A percentile compares a stretch with the other conserved stretches of the same genome.
These are phyloP conservation scores for Acanthosepion esculentum DNA, from an alignment of 2,888 invertebrate species.

Conservation along the genomic window DNA sequence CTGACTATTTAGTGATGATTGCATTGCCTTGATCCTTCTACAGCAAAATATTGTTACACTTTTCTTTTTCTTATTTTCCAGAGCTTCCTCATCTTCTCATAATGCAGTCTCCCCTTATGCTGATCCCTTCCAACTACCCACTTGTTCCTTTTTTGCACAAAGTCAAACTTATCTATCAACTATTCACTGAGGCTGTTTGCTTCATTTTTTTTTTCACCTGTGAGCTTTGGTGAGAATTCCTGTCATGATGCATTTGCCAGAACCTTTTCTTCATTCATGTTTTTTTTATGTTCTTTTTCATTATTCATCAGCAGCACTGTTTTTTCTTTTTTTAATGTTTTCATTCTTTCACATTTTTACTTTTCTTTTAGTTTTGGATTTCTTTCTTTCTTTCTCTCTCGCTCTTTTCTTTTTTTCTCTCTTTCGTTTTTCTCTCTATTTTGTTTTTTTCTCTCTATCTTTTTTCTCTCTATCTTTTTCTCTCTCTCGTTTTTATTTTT, in stretches of 20 bases:
- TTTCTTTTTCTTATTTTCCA: background rate
- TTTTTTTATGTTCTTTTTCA: background rate
- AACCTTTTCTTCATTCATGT: background rate
- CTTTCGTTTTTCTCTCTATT: no score
- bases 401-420: no score
- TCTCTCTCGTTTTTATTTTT: background rate
- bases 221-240: background rate
- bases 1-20: background rate
- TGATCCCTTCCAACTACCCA: background rate
- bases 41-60: background rate
- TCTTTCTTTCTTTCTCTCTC: no score
- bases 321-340: no score
- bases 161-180: background rate
- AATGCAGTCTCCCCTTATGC: background rate
- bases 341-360: no score
- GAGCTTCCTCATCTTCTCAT: background rate
- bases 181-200: background rate
- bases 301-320: background rate
- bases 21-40: background rate
- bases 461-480: no score
- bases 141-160: background rate
- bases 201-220: background rate
- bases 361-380: no score
- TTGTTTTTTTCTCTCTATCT: no score
- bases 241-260: background rate